Evolutionary conservation across 2,888 invertebrate species (phyloP), one percentile per base, ranked within the genome.

Genomic region (Sesia apiformis): DNA sequence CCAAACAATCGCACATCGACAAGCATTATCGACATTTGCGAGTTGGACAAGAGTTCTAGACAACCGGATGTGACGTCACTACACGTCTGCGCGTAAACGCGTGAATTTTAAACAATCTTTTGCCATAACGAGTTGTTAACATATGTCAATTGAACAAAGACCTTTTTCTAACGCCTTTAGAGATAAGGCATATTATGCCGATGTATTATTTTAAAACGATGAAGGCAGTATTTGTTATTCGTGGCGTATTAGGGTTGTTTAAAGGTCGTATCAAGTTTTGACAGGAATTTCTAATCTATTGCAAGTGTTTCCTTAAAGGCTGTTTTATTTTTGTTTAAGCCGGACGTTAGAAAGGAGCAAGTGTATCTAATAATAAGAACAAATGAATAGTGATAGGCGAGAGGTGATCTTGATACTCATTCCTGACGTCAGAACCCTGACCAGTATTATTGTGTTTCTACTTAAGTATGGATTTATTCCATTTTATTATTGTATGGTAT

Each of bases 61-160:
- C 64, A 66, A 74, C 81, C 81, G 88, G 88, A 88, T 76, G 80
- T 88, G 87, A 85, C 86, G 87, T 84, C 84, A 84, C 70, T 60
- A 66, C 63, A 63, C 64, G 70, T 69, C 73, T 74, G 75, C 70
- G 80, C 81, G 84, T 84, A 84, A 82, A 84, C 81, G 72, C 75
- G 77, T 82, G 86, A 85, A 89, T 87, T 84, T 86, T 84, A 87
- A 88, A 86, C 86, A 87, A 86, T 77, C 70, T 80, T 81, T 82
- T 77, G 72, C 78, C 80, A 77, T 78, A 81, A 76, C 75, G 78
- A 75, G 75, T 72, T 72, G 77, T 78, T 62, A 78, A 77, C 81
- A 84, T 73, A 84, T 84, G 83, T 82, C 83, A 78, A 72, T 75
- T 57, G 60, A 59, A 53, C 46, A 46, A 23, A 0, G n/a, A 46